Percentiles rank a stretch among this genome's conserved stretches.
phyloP scores from a whole-genome alignment of 2,113 vertebrate genomes.

The Sisor rabdophorus region DNA sequence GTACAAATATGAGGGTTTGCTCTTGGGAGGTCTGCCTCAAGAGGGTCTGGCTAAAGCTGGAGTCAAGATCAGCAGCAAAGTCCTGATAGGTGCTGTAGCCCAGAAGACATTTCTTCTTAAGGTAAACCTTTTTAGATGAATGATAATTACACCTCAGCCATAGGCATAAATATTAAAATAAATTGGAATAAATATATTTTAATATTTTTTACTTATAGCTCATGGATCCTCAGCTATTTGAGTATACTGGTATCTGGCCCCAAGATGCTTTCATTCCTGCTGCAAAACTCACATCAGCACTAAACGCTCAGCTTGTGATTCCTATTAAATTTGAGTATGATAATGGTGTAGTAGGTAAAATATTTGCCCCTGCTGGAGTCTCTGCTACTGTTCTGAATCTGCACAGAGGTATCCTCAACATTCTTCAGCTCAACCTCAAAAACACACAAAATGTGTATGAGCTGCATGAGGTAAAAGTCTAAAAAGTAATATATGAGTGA shows the following conservation, averaged over 20 bases:
- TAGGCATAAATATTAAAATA: too few relatives aligned
- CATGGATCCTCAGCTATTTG: too few relatives aligned
- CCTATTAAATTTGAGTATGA: conserved; percentile 74
- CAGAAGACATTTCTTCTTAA: conserved; percentile 58
- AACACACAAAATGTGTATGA: conserved; percentile 77
- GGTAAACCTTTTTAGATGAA: background rate
- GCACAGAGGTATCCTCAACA: conserved; percentile 72
- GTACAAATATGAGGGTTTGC: conserved; percentile 72
- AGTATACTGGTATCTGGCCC: too few relatives aligned
- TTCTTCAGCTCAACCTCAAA: conserved; percentile 73
- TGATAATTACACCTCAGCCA: background rate
- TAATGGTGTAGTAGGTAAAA: conserved; percentile 66
- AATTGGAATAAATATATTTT: too few relatives aligned
- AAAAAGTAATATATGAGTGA: conserved; percentile 64
- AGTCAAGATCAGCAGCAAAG: conserved; percentile 66
- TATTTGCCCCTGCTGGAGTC: conserved; percentile 66
- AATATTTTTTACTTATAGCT: conserved; percentile 57
- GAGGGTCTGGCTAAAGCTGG: conserved; percentile 66
- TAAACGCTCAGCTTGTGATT: conserved; percentile 57
- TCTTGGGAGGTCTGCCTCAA: conserved; percentile 72
- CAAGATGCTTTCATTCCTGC: too few relatives aligned
- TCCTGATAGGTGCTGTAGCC: conserved; percentile 61
- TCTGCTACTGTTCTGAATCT: conserved; percentile 53
- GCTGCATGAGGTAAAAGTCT: conserved; percentile 71
- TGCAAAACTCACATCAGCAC: too few relatives aligned